Base-by-base conservation (phyloP, 2,888 invertebrate species). In the Euphydryas editha region DNA sequence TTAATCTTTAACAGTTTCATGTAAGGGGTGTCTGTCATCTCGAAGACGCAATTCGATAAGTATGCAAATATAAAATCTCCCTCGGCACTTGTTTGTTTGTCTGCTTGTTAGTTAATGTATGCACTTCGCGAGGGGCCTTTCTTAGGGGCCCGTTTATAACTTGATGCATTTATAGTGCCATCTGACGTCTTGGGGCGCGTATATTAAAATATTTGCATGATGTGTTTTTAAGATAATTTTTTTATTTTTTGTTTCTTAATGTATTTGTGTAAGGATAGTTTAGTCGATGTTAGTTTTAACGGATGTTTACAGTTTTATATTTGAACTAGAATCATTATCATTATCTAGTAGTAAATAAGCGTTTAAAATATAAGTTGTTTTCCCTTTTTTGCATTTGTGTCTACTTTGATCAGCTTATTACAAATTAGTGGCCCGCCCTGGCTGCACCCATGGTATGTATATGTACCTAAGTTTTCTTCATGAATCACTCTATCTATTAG, bases 11-110 rank as follows among this genome's bases (percentile, higher is more conserved):
- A 36, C 11, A 21, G 17, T 54, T 54, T 36, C 51, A n/a, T 30
- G 30, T 36, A 17, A 54, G 54, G 54, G 54, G 24, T n/a, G n/a
- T n/a, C 4, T 54, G 54, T 54, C 30, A 54, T 54, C 54, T 18
- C 54, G 30, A 36, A 51, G 58, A 30, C 30, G 62, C 72, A 68
- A 74, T 73, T 74, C 75, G 74, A 77, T 77, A 77, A 77, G 73
- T 77, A 76, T 77, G 76, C 75, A 77, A 77, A 77, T 76, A 73
- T 49, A 42, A 68, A 70, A 68, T 69, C 70, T 70, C 67, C 71
- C 68, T 57, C 65, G 68, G 68, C 67, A 68, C 59, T 63, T 51
- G 71, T 55, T 69, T 69, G 54, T 71, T 68, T 72, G 67, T 66
- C 67, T 72, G 69, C 62, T 68, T 62, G 49, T 62, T 65, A 58